Percentiles rank a stretch among this genome's conserved stretches.
phyloP scores from a whole-genome alignment of 2,113 vertebrate genomes.

The Myotis davidii region DNA sequence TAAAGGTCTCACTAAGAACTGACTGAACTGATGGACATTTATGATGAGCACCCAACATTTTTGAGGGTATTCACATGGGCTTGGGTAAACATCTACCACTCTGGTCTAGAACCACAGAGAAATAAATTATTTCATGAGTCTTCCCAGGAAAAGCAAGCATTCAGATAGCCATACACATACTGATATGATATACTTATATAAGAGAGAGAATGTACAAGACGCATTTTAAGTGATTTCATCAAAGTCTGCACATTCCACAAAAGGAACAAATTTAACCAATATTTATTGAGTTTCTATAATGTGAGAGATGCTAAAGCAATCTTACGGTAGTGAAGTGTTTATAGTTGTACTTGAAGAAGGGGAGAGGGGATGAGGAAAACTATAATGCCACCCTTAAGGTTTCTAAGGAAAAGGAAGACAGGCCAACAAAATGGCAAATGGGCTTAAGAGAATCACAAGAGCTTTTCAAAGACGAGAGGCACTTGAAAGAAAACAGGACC shows the following conservation, averaged over 20 bases:
- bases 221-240: neutral
- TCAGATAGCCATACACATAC: neutral
- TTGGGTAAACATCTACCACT: neutral
- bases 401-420: neutral
- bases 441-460: slow-evolving; percentile 54
- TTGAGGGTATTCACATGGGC: neutral
- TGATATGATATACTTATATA: neutral
- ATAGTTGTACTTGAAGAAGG: neutral
- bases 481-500: slow-evolving; percentile 50
- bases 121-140: neutral
- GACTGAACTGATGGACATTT: neutral
- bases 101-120: neutral
- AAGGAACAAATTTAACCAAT: slow-evolving; percentile 19
- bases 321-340: neutral
- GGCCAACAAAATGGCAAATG: slow-evolving; percentile 15
- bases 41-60: neutral
- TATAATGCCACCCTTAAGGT: neutral
- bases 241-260: slow-evolving; percentile 1
- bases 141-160: neutral
- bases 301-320: neutral
- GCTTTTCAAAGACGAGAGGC: slow-evolving; percentile 69
- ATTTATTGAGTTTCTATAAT: slow-evolving; percentile 6
- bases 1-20: neutral
- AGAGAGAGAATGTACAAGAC: neutral
- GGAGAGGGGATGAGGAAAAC: neutral